A percentile compares a stretch with the other conserved stretches of the same genome.
Conservation (phyloP, 92 coral and sea anemone species). For the Bergia sp. region DNA sequence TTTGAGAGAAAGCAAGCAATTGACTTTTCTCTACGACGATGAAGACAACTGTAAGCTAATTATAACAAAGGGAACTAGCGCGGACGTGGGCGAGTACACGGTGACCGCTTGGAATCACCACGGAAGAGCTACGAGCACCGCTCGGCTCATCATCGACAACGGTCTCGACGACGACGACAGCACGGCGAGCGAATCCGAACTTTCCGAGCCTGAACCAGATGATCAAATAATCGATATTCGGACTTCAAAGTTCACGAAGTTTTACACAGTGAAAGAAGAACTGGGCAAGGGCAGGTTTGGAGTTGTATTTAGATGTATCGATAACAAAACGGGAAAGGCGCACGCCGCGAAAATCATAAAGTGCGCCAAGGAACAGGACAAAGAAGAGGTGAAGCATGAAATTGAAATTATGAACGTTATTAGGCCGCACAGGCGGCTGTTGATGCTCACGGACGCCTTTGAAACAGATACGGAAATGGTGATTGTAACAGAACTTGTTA, state of each 20-base stretch:
- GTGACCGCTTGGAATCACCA: conserved; percentile 88
- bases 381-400: conserved; percentile 89
- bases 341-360: conserved; percentile 95
- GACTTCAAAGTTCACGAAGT: conserved; percentile 72
- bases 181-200: conserved; percentile 82
- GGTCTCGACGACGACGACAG: conserved; percentile 78
- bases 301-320: conserved; percentile 90
- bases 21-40: conserved; percentile 94
- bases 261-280: conserved; percentile 90
- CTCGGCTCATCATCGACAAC: conserved; percentile 78
- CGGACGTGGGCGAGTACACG: conserved; percentile 95
- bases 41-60: conserved; percentile 92
- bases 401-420: conserved; percentile 86
- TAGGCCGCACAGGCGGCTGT: conserved; percentile 77
- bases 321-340: conserved; percentile 78
- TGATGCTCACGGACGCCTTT: conserved; percentile 84
- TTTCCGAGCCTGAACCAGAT: conserved; percentile 70
- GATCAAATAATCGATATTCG: conserved; percentile 59
- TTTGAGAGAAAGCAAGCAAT: conserved; percentile 91
- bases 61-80: conserved; percentile 90
- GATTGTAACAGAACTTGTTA: conserved; percentile 94
- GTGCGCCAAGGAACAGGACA: conserved; percentile 74
- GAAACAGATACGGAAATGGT: conserved; percentile 90
- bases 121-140: conserved; percentile 90
- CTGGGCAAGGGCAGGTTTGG: conserved; percentile 98